Evolutionary conservation across 1,140 invertebrate species (phyloP), one percentile per base, ranked within the genome.

Genomic region (Brachionus paranguensis): DNA sequence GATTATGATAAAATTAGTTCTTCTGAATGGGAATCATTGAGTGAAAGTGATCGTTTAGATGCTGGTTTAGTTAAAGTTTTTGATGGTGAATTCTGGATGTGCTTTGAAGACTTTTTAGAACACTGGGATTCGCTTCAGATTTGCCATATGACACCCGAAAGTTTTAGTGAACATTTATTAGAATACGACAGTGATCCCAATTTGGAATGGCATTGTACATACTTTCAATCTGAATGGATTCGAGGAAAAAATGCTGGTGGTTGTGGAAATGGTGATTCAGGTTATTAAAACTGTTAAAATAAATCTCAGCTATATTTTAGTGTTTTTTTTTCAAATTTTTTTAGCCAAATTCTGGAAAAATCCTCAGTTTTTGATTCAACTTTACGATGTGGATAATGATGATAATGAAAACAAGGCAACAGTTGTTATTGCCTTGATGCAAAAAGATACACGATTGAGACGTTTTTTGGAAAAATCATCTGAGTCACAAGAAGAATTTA

Each of bases 1-100:
- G 6, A 37, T 17, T 12, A 17, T 0, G 1, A 74, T 10, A 17
- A 17, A 45, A n/a, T 43, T 55, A 50, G 83, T 17, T 84, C 65
- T 1, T 7, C 10, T 72, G 24, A 78, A 90, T 99, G 97, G 97
- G 91, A 93, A 47, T 94, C 93, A 85, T 96, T 99, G 85, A 92
- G 94, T 0, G 93, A 96, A 17, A 92, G 94, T 0, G 94, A 97
- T 86, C 97, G 96, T 87, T 91, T 94, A 86, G 93, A 94, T 85
- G 90, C 99, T 41, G 96, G 96, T 2, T 90, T 74, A 20, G 29
- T 37, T 8, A 64, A 41, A 65, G 24, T 65, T 27, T n/a, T 14
- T 37, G 84, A 84, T 78, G 84, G 84, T 43, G 84, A 84, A 53
- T 84, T 84, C 64, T 84, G 84, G 84, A 84, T 84, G 84, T 10